These are phyloP conservation scores for Pseudorectes ferrugineus DNA, from an alignment of 2,113 vertebrate genomes.

Conservation along the genomic window DNA sequence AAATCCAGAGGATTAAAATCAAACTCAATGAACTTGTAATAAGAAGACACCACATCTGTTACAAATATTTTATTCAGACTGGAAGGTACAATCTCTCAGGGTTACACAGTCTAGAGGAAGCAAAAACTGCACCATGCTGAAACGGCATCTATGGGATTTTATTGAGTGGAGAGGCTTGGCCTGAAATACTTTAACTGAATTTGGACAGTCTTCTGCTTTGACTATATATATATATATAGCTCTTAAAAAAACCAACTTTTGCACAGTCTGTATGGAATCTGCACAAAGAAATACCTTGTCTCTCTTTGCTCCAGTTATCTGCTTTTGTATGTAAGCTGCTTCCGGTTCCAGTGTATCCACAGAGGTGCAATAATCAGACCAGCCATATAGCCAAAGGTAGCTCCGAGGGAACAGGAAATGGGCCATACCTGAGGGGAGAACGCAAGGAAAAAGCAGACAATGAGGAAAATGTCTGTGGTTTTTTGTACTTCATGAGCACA, in stretches of 20 bases:
- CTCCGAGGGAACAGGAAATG: conserved; percentile 92
- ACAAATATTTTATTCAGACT: conserved; percentile 77
- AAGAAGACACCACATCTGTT: conserved; percentile 66
- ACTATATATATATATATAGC: conserved; percentile 1
- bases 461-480: neutral
- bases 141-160: conserved; percentile 50
- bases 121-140: conserved; percentile 68
- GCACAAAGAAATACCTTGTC: conserved; percentile 71
- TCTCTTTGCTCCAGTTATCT: conserved; percentile 76
- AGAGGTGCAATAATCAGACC: conserved; percentile 87
- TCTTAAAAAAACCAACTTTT: conserved; percentile 6
- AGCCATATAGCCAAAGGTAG: conserved; percentile 84
- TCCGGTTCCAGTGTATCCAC: conserved; percentile 95
- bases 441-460: neutral
- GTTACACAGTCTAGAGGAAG: conserved; percentile 76
- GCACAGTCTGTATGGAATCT: conserved; percentile 71
- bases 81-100: conserved; percentile 81
- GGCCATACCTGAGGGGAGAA: conserved; percentile 88
- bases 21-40: conserved; percentile 43
- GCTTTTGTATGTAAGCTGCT: conserved; percentile 95
- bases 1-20: conserved; percentile 57
- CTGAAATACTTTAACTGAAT: conserved; percentile 6
- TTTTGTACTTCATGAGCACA: conserved; percentile 67
- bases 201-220: conserved; percentile 49
- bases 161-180: conserved; percentile 63